Evolutionary conservation across 2,113 vertebrate genomes (phyloP).

Genomic region (Sinocyclocheilus rhinocerous): DNA sequence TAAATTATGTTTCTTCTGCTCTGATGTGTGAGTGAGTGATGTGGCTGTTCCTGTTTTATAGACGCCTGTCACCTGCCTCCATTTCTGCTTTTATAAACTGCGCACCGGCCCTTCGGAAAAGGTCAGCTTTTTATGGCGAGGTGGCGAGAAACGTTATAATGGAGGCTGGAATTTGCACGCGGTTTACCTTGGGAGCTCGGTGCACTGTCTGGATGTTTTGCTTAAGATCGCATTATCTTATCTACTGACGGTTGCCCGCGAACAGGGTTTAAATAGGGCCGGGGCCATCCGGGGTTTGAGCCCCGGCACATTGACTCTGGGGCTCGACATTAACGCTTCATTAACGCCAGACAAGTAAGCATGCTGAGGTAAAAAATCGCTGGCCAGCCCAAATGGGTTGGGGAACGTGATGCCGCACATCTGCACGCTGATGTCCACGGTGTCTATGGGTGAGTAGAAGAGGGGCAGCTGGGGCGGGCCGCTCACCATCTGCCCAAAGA

Average conservation of each 20-base stretch:
- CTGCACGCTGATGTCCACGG: slow-evolving; percentile 82
- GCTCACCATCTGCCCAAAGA: slow-evolving; percentile 68
- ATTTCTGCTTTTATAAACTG: slow-evolving; percentile 61
- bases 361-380: slow-evolving; percentile 73
- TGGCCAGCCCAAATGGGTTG: slow-evolving; percentile 86
- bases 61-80: slow-evolving; percentile 57
- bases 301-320: too few species aligned
- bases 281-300: too few species aligned
- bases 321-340: too few species aligned
- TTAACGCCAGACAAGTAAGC: too few species aligned
- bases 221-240: slow-evolving; percentile 82
- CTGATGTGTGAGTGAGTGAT: slow-evolving; percentile 45
- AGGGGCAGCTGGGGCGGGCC: slow-evolving; percentile 75
- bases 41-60: slow-evolving; percentile 52
- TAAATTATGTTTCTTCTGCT: slow-evolving; percentile 44
- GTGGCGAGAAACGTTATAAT: slow-evolving; percentile 83
- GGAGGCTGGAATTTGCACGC: slow-evolving; percentile 79
- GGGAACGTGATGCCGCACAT: slow-evolving; percentile 81
- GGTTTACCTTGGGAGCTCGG: slow-evolving; percentile 81
- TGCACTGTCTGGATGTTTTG: slow-evolving; percentile 80
- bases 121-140: slow-evolving; percentile 61
- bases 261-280: too few species aligned
- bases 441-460: slow-evolving; percentile 80
- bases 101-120: slow-evolving; percentile 62
- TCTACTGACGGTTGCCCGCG: too few species aligned